Percentiles rank a stretch among this genome's conserved stretches.
phyloP scores from a whole-genome alignment of 2,113 vertebrate species.

The Polypterus bichir region DNA sequence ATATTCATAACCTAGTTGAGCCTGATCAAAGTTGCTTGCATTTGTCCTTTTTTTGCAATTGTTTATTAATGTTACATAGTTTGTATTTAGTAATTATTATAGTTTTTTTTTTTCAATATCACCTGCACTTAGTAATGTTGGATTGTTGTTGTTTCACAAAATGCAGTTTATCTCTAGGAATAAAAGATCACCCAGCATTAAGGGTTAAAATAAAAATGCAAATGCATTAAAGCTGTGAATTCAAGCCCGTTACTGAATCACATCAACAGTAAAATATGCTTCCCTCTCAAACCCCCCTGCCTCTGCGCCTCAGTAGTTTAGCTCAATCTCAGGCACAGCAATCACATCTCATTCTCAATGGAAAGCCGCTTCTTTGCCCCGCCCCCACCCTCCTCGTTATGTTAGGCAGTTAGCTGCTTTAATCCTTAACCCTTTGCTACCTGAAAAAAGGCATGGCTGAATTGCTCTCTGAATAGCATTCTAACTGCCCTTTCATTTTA shows the following conservation, averaged over 20 bases:
- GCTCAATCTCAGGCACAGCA: conserved; percentile 25
- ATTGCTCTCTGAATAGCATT: too few species aligned
- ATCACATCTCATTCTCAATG: conserved; percentile 27
- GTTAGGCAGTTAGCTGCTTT: conserved; percentile 9
- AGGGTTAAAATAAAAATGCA: neutral
- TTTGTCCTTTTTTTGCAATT: too few species aligned
- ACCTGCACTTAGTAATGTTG: too few species aligned
- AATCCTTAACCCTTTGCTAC: conserved; percentile 22
- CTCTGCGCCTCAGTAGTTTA: conserved; percentile 16
- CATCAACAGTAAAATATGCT: neutral
- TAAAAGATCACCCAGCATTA: too few species aligned
- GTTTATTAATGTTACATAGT: too few species aligned
- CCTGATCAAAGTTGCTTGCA: too few species aligned
- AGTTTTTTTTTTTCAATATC: too few species aligned
- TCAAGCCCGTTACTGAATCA: neutral
- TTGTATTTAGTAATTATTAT: too few species aligned
- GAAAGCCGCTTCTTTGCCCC: conserved; percentile 14
- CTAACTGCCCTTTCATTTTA: too few species aligned
- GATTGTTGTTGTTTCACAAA: too few species aligned
- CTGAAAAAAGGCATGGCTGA: neutral
- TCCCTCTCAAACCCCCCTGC: conserved; percentile 11
- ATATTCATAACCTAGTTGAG: too few species aligned
- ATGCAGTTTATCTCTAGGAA: too few species aligned
- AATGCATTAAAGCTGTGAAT: neutral
- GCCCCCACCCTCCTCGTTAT: conserved; percentile 16